Evolutionary conservation across 2,113 vertebrate species (phyloP), one percentile per base, ranked within the genome.

Genomic region (Caranx melampygus): DNA sequence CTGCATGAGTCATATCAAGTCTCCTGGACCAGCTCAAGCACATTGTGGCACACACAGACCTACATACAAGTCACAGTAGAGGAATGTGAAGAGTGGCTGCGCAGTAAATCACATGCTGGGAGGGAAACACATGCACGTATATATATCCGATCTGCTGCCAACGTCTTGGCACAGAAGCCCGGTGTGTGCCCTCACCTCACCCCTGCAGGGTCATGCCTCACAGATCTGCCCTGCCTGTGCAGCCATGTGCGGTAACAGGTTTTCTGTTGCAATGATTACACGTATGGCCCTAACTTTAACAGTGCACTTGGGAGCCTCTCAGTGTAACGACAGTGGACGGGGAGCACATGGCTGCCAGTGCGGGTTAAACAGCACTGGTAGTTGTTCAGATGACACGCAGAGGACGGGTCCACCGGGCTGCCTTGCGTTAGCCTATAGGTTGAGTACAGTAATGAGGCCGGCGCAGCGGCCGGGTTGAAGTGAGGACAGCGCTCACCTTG

Each of bases 401-500:
- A 21, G 51, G 20, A 21, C 15, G 4, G 5, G 47, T 1, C 1
- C 26, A 1, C 2, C 26, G 0, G 31, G 21, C 60, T 49, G 16
- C 55, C 21, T 13, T 34, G 18, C 71, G 18, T 74, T 45, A 2
- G 63, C 58, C 52, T 45, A 11, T 5, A 20, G 77, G 42, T 58
- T 55, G 63, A 49, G 62, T 11, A 15, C n/a, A 33, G 78, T 31
- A 18, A 13, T 61, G 16, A n/a, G 62, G 86, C 77, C 18, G 26
- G 82, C 35, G 40, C 67, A 31, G 80, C 70, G 75, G 2, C 54
- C 80, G 85, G 84, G 90, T 90, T 92, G 89, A 91, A 85, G 47
- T 77, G 89, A 90, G 92, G 93, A 91, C 92, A 93, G 65, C 76
- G 6, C 84, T 91, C 85, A 54, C 82, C 84, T 87, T 90, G 63